These are phyloP conservation scores for Petaurus breviceps DNA, from an alignment of 2,113 vertebrate genomes.

Conservation along the genomic window DNA sequence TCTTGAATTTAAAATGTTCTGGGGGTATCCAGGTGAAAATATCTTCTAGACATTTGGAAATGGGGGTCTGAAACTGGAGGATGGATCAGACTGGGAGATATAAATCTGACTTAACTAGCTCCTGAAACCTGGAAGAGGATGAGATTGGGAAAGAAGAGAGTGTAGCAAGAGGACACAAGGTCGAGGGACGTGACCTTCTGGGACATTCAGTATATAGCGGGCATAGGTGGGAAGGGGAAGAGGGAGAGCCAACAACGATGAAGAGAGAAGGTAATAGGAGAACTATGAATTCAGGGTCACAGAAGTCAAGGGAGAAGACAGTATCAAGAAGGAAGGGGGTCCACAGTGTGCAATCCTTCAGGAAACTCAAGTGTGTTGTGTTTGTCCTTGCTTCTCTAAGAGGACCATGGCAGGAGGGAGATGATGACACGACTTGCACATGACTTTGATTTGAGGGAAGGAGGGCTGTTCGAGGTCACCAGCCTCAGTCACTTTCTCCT, in stretches of 20 bases:
- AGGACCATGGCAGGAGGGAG: too few species aligned
- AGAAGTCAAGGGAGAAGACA: neutral
- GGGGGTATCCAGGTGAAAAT: neutral
- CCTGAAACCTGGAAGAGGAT: neutral
- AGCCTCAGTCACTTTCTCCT: too few species aligned
- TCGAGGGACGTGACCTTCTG: neutral
- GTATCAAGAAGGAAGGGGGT: neutral
- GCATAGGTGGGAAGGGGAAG: neutral
- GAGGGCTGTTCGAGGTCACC: too few species aligned
- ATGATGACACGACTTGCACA: too few species aligned
- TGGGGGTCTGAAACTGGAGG: neutral
- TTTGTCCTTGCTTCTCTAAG: too few species aligned
- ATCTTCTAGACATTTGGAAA: neutral
- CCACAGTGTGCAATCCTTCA: neutral
- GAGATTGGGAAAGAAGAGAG: neutral
- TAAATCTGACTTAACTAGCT: neutral
- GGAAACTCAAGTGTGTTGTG: neutral
- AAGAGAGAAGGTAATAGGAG: neutral
- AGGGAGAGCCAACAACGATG: neutral
- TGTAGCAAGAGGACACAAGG: neutral
- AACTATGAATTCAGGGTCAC: neutral
- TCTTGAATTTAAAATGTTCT: neutral
- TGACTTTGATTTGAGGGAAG: too few species aligned
- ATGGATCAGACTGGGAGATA: neutral
- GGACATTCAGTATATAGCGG: neutral